Evolutionary conservation across 1,140 invertebrate species (phyloP).

Genomic region (Drosophila pachea): DNA sequence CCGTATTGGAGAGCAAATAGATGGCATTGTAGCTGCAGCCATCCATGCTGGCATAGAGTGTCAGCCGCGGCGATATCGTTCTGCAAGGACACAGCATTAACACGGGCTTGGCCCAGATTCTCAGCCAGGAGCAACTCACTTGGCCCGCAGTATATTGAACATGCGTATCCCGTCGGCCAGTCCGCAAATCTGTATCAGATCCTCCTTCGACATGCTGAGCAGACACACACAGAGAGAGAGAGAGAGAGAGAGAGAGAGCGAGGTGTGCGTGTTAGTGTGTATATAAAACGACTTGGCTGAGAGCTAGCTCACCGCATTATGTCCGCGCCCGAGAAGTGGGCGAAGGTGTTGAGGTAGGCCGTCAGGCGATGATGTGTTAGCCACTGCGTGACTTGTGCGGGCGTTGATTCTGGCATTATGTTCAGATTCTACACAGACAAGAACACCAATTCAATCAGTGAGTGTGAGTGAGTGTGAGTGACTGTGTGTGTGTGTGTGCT

Average conservation of each 20-base stretch:
- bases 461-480: conserved; percentile 2
- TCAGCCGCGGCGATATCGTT: conserved; percentile 86
- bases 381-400: conserved; percentile 88
- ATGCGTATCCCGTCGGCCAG: conserved; percentile 93
- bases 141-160: conserved; percentile 91
- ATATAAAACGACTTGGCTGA: neutral
- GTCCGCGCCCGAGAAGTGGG: conserved; percentile 92
- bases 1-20: conserved; percentile 85
- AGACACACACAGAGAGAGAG: conserved; percentile 16
- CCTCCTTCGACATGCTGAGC: conserved; percentile 88
- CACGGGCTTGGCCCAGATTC: too few species aligned
- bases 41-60: conserved; percentile 88
- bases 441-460: conserved; percentile 13
- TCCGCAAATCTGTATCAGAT: conserved; percentile 96
- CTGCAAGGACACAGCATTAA: conserved; percentile 75
- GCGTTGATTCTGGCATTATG: conserved; percentile 81
- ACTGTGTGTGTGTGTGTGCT: conserved; percentile 14
- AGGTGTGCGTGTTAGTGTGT: neutral
- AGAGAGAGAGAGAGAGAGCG: conserved; percentile 35
- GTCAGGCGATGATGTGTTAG: conserved; percentile 88
- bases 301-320: conserved; percentile 81
- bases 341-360: conserved; percentile 86
- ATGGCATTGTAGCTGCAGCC: conserved; percentile 87
- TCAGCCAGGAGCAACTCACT: conserved; percentile 80
- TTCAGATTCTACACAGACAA: conserved; percentile 65